Percentiles rank a stretch among this genome's conserved stretches.
These are phyloP conservation scores for Lepidonotus clava DNA, from an alignment of 2,888 invertebrate genomes.

Conservation along the genomic window DNA sequence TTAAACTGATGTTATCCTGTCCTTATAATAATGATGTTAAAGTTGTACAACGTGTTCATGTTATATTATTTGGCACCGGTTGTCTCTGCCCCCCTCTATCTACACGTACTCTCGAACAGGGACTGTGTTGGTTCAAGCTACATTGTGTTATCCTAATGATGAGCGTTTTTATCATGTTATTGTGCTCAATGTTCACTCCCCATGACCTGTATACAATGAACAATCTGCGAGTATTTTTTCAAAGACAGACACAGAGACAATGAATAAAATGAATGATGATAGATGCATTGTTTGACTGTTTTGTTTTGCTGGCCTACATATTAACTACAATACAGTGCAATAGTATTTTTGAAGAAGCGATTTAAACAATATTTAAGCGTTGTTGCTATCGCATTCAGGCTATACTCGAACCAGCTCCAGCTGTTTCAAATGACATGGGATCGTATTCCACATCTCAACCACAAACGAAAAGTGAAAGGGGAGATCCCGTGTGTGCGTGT, in stretches of 20 bases:
- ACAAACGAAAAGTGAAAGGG: no score
- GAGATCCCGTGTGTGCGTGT: no score
- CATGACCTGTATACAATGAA: neutral
- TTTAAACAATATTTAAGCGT: no score
- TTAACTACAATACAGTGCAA: no score
- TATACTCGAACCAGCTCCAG: no score
- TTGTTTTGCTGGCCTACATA: neutral
- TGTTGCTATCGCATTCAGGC: no score
- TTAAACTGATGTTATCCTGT: no score
- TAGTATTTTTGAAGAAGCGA: no score
- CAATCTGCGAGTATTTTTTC: neutral
- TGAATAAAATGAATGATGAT: neutral
- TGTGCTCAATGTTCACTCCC: slow-evolving; percentile 3
- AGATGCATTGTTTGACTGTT: neutral
- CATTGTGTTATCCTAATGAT: neutral
- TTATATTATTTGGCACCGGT: neutral
- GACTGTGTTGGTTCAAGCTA: neutral
- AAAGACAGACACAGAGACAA: neutral
- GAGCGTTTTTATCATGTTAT: slow-evolving; percentile 24
- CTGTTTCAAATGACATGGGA: no score
- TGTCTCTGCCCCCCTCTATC: no score
- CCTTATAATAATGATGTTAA: no score
- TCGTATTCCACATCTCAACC: no score
- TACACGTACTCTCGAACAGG: neutral
- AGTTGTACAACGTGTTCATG: neutral